Evolutionary conservation across 2,888 invertebrate genomes (phyloP).

Genomic region (Scaptodrosophila latifasciaeformis): DNA sequence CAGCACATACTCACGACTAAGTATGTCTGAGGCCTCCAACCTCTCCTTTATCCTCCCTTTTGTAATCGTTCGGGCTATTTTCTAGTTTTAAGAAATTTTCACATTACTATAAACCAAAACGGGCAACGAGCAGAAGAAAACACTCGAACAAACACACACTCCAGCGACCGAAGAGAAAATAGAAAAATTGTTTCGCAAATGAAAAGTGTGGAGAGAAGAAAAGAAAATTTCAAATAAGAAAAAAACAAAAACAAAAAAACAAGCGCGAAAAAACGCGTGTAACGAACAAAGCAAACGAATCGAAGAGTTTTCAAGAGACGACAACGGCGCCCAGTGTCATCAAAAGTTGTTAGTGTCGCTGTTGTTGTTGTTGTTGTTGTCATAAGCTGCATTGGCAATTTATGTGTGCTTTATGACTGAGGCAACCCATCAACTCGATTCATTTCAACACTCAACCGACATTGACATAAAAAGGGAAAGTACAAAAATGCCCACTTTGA

Average conservation of each 20-base stretch:
- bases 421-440: neutral
- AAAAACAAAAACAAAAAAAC: slow-evolving; percentile 38
- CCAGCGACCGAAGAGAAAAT: slow-evolving; percentile 46
- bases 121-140: slow-evolving; percentile 8
- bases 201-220: neutral
- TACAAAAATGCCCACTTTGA: slow-evolving; percentile 46
- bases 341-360: slow-evolving; percentile 14
- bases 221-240: too few relatives aligned
- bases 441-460: too few relatives aligned
- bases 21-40: slow-evolving; percentile 16
- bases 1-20: slow-evolving; percentile 48
- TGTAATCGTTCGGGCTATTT: slow-evolving; percentile 45
- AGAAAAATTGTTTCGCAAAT: slow-evolving; percentile 57
- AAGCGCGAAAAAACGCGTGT: slow-evolving; percentile 58
- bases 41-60: slow-evolving; percentile 16
- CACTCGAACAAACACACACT: neutral
- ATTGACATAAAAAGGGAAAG: slow-evolving; percentile 49
- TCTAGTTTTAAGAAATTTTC: slow-evolving; percentile 60
- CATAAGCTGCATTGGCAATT: slow-evolving; percentile 26
- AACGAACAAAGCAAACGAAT: slow-evolving; percentile 55
- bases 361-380: slow-evolving; percentile 19
- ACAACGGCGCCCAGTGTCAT: too few relatives aligned
- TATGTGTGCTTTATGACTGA: neutral
- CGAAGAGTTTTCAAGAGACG: slow-evolving; percentile 15
- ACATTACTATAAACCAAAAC: slow-evolving; percentile 60